phyloP scores from a whole-genome alignment of 1,140 invertebrate genomes.

The Drosophila sp. region DNA sequence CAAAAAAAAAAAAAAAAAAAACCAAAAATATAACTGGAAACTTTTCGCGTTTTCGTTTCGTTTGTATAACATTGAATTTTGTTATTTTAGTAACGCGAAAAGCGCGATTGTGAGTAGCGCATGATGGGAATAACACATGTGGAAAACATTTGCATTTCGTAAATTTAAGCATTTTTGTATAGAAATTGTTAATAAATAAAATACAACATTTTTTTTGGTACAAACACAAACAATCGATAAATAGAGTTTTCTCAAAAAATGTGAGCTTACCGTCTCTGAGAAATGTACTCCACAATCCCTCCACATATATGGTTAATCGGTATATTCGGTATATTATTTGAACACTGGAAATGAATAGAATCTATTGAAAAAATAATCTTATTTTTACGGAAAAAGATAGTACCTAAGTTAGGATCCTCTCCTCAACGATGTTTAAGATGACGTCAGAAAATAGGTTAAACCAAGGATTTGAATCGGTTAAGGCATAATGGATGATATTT shows the following conservation, averaged over 20 bases:
- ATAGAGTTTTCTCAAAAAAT: background rate
- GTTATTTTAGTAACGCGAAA: constrained; percentile 76
- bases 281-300: too few species aligned
- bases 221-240: constrained; percentile 8
- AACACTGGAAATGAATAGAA: too few species aligned
- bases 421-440: too few species aligned
- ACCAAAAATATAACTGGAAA: constrained; percentile 3
- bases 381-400: too few species aligned
- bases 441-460: too few species aligned
- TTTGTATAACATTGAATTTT: constrained; percentile 67
- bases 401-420: too few species aligned
- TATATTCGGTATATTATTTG: too few species aligned
- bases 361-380: too few species aligned
- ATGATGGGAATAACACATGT: constrained; percentile 17
- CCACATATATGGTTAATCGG: too few species aligned
- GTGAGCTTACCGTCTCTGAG: too few species aligned
- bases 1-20: background rate
- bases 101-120: background rate
- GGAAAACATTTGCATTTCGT: constrained; percentile 57
- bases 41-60: constrained; percentile 50
- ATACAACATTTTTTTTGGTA: constrained; percentile 65
- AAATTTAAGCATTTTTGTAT: constrained; percentile 72
- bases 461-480: too few species aligned
- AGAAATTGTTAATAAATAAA: constrained; percentile 76
- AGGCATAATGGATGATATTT: too few species aligned